A percentile compares a stretch with the other conserved stretches of the same genome.
phyloP scores from a whole-genome alignment of 1,140 invertebrate species.

The Drosophila erecta region DNA sequence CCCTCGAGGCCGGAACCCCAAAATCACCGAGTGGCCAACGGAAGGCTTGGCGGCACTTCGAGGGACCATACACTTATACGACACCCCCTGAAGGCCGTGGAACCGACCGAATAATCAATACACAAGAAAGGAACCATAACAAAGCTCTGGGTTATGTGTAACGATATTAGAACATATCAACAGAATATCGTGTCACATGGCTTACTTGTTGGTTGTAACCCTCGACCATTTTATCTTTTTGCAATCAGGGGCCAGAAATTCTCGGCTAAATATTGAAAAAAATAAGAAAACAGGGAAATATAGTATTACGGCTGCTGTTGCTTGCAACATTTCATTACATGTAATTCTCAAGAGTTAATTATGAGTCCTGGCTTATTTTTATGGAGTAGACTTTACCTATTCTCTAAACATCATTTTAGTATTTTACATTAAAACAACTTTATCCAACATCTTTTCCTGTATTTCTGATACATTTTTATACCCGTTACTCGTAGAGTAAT shows the following conservation, averaged over 20 bases:
- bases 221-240: neutral
- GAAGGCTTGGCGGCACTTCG: conserved; percentile 36
- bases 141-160: conserved; percentile 10
- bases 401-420: no score
- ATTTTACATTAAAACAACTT: no score
- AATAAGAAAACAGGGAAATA: no score
- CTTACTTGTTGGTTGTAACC: neutral
- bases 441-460: no score
- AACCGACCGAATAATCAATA: conserved; percentile 44
- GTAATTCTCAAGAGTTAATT: neutral
- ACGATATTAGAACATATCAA: conserved; percentile 1
- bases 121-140: conserved; percentile 35
- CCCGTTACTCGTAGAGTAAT: no score
- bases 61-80: conserved; percentile 9
- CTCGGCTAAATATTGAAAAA: neutral
- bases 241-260: neutral
- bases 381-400: no score
- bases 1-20: conserved; percentile 25
- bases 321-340: no score
- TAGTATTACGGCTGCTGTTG: no score
- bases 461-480: no score
- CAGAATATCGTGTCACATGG: no score
- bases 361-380: neutral
- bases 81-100: conserved; percentile 28
- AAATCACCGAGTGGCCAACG: conserved; percentile 35